Percentiles rank a stretch among this genome's conserved stretches.
phyloP scores from a whole-genome alignment of 1,140 invertebrate genomes.

The Pseudachorutes palmiensis region DNA sequence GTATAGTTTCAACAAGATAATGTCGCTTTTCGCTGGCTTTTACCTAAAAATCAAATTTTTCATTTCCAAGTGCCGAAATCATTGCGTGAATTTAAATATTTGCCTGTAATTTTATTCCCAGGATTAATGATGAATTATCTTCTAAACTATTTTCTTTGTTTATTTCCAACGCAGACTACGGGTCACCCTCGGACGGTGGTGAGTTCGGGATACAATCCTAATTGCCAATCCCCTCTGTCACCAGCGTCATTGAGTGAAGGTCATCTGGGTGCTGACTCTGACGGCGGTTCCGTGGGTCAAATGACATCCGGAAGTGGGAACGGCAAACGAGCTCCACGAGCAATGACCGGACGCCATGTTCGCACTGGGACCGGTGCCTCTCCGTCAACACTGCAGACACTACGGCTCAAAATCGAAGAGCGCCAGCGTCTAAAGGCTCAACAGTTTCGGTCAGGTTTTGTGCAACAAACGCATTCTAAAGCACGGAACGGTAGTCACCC shows the following conservation, averaged over 20 bases:
- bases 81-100: too few relatives aligned
- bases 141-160: not conserved
- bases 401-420: slow-evolving; percentile 46
- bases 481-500: not conserved
- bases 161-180: slow-evolving; percentile 22
- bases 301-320: slow-evolving; percentile 25
- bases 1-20: too few relatives aligned
- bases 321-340: slow-evolving; percentile 44
- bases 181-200: slow-evolving; percentile 19
- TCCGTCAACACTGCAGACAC: slow-evolving; percentile 44
- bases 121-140: too few relatives aligned
- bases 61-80: too few relatives aligned
- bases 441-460: slow-evolving; percentile 13
- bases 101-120: too few relatives aligned
- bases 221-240: slow-evolving; percentile 40
- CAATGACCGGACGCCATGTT: slow-evolving; percentile 46
- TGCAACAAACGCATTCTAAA: not conserved
- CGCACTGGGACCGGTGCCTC: slow-evolving; percentile 48
- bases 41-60: too few relatives aligned
- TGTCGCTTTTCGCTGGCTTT: too few relatives aligned
- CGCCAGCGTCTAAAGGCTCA: slow-evolving; percentile 42
- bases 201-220: slow-evolving; percentile 22
- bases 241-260: slow-evolving; percentile 48
- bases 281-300: slow-evolving; percentile 31
- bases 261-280: slow-evolving; percentile 48